These are phyloP conservation scores for Petroica traversi DNA, from an alignment of 2,113 vertebrate species.

Conservation along the genomic window DNA sequence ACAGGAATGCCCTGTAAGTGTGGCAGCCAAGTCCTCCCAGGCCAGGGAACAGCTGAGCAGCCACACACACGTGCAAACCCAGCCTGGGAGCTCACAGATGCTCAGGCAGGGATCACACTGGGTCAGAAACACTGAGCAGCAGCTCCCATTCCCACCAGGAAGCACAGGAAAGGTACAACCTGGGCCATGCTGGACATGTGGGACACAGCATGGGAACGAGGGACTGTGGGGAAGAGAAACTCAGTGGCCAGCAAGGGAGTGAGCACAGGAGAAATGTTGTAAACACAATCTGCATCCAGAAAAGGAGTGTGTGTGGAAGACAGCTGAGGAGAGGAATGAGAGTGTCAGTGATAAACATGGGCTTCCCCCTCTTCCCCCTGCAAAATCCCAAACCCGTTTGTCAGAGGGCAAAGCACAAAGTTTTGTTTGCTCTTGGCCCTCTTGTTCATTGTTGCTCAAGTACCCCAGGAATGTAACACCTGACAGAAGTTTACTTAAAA, in stretches of 20 bases:
- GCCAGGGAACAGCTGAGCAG: background rate
- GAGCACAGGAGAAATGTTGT: background rate
- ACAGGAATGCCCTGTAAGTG: background rate
- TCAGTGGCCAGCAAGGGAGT: background rate
- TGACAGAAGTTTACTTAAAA: constrained; percentile 2
- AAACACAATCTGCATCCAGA: background rate
- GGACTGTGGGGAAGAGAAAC: background rate
- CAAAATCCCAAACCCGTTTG: background rate
- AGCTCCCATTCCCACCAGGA: background rate
- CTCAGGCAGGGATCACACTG: background rate
- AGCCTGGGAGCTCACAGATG: background rate
- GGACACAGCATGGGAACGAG: fast-evolving
- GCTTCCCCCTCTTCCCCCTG: fast-evolving
- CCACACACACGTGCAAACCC: fast-evolving
- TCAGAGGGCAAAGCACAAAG: background rate
- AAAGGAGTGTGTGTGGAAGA: background rate
- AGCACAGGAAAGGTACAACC: background rate
- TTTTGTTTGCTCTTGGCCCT: background rate
- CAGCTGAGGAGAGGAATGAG: background rate
- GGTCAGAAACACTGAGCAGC: background rate
- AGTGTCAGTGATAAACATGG: background rate
- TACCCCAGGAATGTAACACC: background rate
- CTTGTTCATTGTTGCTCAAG: background rate
- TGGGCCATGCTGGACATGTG: background rate
- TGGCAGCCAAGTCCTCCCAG: background rate